Base-by-base conservation (phyloP, 2,113 vertebrate genomes). In the Chlorodrepanis virens region DNA sequence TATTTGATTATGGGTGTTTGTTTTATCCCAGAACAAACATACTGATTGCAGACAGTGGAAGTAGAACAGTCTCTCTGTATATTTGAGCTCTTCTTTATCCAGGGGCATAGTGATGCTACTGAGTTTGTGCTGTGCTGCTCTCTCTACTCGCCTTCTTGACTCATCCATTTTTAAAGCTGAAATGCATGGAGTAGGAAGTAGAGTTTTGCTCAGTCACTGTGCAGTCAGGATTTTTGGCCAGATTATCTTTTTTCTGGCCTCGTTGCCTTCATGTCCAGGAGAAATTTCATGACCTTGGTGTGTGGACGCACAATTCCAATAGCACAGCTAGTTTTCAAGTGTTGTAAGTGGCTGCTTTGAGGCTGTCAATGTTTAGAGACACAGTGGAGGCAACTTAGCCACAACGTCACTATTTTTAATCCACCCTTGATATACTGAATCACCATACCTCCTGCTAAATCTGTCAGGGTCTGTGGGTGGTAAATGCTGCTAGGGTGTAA, bases 321-420 rank as follows among this genome's bases (percentile, higher is more conserved):
- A 37, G 37, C 37, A 33, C 27, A 50, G 75, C 17, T 47, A 28
- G 31, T 89, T 93, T 84, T 42, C 69, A 69, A 53, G 75, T 85
- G 81, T 64, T 17, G 0, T 39, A 44, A 56, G 61, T 21, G 16
- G 60, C 94, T 94, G 94, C 91, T 94, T 93, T 65, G 53, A 70
- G 44, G 45, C 47, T 89, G 49, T 88, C 23, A 1, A 65, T 69
- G 31, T 42, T 39, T 45, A 75, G 81, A 94, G 78, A 77, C 63
- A 64, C 56, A 42, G 81, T 50, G 89, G 72, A 94, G 56, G 64
- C 86, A 95, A 75, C 54, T 95, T 87, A 95, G 92, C 81, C 39
- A 70, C 89, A 61, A 74, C 12, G 29, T 78, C 83, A 91, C 97
- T 97, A 97, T 97, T 97, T 97, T 97, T 97, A 97, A 97, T 95